Percentiles rank a stretch among this genome's conserved stretches.
Evolutionary conservation across 2,888 invertebrate genomes (phyloP).

Genomic region (Pherbina coryleti): DNA sequence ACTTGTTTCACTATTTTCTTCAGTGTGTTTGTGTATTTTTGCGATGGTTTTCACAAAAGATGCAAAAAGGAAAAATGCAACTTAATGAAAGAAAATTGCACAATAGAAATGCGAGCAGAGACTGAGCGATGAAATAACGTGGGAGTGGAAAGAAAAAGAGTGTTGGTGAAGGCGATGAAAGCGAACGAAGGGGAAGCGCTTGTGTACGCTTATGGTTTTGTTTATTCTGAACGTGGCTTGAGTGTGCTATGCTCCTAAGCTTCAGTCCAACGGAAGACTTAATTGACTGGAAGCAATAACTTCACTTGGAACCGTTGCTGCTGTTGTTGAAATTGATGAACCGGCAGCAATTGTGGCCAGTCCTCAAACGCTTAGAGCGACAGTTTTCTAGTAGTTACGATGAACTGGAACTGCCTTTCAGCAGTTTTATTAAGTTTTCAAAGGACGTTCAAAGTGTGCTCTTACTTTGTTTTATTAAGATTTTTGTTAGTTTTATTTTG

Average conservation of each 20-base stretch:
- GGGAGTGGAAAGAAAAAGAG: background rate
- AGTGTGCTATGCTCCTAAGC: background rate
- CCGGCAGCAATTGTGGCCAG: background rate
- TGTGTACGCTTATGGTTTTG: background rate
- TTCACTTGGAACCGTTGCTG: background rate
- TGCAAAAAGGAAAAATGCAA: conserved; percentile 30
- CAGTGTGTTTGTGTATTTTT: background rate
- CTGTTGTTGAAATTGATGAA: conserved; percentile 6
- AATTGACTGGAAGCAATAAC: conserved; percentile 44
- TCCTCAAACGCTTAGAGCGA: too few species aligned
- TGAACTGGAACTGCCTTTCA: too few species aligned
- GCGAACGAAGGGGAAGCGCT: background rate
- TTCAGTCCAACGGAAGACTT: conserved; percentile 31
- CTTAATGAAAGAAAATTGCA: conserved; percentile 44
- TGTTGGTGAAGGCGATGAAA: background rate
- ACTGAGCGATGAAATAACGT: background rate
- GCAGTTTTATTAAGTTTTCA: too few species aligned
- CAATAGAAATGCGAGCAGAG: background rate
- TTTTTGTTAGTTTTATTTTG: too few species aligned
- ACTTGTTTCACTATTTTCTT: background rate
- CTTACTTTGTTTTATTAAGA: too few species aligned
- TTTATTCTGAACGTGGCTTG: background rate
- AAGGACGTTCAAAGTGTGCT: too few species aligned
- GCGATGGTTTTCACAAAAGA: background rate
- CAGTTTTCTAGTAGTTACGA: too few species aligned